These are phyloP conservation scores for Phyllotis vaccarum DNA, from an alignment of 2,797 vertebrate genomes.

Conservation along the genomic window DNA sequence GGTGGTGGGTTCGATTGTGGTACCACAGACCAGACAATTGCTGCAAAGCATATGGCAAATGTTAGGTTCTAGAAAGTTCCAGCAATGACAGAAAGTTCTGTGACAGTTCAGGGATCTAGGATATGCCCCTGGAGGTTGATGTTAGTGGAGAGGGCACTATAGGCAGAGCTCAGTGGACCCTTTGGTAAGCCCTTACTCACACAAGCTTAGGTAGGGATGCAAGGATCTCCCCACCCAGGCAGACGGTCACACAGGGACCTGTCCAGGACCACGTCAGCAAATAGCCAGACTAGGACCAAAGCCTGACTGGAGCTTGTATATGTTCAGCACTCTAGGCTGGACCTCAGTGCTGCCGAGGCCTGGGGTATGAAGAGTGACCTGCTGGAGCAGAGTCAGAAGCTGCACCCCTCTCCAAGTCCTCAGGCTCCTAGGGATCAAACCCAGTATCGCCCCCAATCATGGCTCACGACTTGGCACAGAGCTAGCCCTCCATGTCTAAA, in stretches of 20 bases:
- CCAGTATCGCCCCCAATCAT: not conserved
- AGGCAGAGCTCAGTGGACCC: not conserved
- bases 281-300: not conserved
- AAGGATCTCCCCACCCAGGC: not conserved
- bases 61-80: not conserved
- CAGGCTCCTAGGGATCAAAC: not conserved
- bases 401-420: not conserved
- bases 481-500: not conserved
- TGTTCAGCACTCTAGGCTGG: not conserved
- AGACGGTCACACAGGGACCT: not conserved
- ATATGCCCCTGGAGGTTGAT: not conserved
- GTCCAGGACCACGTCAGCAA: not conserved
- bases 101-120: not conserved
- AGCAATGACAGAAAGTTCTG: not conserved
- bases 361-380: not conserved
- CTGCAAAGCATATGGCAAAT: slow-evolving; percentile 85
- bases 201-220: not conserved
- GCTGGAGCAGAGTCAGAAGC: not conserved
- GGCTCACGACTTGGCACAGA: not conserved
- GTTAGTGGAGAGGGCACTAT: not conserved
- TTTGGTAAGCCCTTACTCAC: not conserved
- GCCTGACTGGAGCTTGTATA: not conserved
- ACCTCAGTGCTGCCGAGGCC: not conserved
- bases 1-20: slow-evolving; percentile 94
- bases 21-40: slow-evolving; percentile 96